Conservation (phyloP, 2,113 vertebrate genomes). For the Panthera leo region DNA sequence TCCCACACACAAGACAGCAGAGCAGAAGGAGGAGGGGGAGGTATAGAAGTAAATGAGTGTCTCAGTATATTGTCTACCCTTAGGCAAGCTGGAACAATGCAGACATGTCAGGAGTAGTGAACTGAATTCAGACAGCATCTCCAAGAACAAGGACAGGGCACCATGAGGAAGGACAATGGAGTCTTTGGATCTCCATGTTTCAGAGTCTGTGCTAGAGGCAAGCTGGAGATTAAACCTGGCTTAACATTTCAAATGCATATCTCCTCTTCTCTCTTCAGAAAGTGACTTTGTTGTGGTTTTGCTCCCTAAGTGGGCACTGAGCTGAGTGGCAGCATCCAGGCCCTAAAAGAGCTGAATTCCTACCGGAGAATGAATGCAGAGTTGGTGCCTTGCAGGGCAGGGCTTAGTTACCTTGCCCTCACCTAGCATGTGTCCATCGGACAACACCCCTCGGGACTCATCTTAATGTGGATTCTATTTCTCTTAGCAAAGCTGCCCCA, state of each 20-base stretch:
- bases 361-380: neutral
- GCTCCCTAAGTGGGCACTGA: neutral
- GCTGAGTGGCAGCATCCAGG: neutral
- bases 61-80: neutral
- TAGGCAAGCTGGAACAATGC: neutral
- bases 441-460: neutral
- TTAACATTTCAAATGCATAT: neutral
- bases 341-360: neutral
- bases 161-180: neutral
- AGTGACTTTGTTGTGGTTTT: neutral
- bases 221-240: neutral
- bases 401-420: neutral
- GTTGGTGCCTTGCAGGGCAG: neutral
- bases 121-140: neutral
- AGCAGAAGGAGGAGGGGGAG: neutral
- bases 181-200: neutral
- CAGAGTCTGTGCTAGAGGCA: conserved; percentile 1
- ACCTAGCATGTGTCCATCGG: neutral
- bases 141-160: neutral
- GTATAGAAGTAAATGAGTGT: neutral
- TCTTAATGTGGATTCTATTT: neutral
- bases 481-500: neutral
- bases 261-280: neutral
- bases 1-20: neutral
- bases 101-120: neutral